Percentiles rank a stretch among this genome's conserved stretches.
These are phyloP conservation scores for Leptogaster cylindrica DNA, from an alignment of 2,888 invertebrate species.

Conservation along the genomic window DNA sequence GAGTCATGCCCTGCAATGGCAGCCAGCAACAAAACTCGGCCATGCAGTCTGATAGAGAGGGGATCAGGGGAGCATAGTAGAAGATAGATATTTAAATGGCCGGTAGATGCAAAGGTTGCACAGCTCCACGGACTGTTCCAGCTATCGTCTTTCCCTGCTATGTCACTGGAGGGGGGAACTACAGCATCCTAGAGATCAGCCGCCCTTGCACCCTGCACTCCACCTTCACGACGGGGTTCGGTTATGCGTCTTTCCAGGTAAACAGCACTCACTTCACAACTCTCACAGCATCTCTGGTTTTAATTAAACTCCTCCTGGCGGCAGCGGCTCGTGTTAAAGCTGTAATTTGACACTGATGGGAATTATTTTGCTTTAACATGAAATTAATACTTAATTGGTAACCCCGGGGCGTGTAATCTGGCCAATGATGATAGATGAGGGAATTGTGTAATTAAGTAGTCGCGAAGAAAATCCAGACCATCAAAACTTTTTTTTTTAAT, in stretches of 20 bases:
- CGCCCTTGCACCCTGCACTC: not conserved
- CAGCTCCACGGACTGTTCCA: no score
- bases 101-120: not conserved
- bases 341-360: slow-evolving; percentile 31
- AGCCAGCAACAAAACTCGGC: not conserved
- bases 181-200: no score
- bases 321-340: slow-evolving; percentile 19
- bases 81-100: slow-evolving; percentile 1
- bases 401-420: slow-evolving; percentile 6
- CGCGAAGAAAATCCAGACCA: no score
- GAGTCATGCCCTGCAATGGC: slow-evolving; percentile 8
- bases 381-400: slow-evolving; percentile 39
- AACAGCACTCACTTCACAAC: not conserved
- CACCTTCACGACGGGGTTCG: not conserved
- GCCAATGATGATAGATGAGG: not conserved
- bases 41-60: not conserved
- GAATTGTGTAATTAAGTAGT: slow-evolving; percentile 19
- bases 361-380: slow-evolving; percentile 34
- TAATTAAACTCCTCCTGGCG: slow-evolving; percentile 16
- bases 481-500: no score
- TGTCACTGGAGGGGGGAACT: no score
- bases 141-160: no score
- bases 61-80: not conserved
- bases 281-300: slow-evolving; percentile 31
- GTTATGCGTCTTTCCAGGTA: not conserved